These are phyloP conservation scores for Drosophila tropicalis DNA, from an alignment of 1,140 invertebrate genomes.

Conservation along the genomic window DNA sequence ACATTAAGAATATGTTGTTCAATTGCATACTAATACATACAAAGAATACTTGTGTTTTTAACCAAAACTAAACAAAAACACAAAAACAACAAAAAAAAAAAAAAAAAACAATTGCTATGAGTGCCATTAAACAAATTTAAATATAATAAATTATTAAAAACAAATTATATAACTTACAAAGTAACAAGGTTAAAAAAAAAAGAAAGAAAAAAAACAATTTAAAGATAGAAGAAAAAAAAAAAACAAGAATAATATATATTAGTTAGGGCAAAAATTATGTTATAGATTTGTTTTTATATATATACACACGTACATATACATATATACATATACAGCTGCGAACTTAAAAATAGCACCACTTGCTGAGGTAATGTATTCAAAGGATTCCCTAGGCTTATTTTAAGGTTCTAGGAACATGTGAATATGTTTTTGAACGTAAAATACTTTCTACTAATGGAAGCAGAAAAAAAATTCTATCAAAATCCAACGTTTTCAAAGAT, in stretches of 20 bases:
- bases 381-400: no score
- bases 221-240: slow-evolving; percentile 21
- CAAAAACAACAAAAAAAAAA: slow-evolving; percentile 43
- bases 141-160: slow-evolving; percentile 78
- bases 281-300: slow-evolving; percentile 35
- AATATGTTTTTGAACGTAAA: no score
- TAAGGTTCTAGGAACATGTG: no score
- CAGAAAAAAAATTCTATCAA: no score
- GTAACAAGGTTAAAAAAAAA: slow-evolving; percentile 29
- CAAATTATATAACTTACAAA: slow-evolving; percentile 57
- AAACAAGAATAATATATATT: slow-evolving; percentile 34
- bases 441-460: no score
- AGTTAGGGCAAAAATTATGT: slow-evolving; percentile 49
- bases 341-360: no score
- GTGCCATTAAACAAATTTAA: slow-evolving; percentile 81
- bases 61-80: slow-evolving; percentile 25
- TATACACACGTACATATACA: slow-evolving; percentile 7
- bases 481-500: no score
- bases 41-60: slow-evolving; percentile 50
- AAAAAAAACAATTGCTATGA: slow-evolving; percentile 69
- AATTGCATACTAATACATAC: slow-evolving; percentile 46
- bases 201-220: background rate
- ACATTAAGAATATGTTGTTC: slow-evolving; percentile 27
- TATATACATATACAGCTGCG: slow-evolving; percentile 34
- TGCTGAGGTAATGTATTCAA: no score